Percentiles rank a stretch among this genome's conserved stretches.
These are phyloP conservation scores for Pseudomyrmex gracilis DNA, from an alignment of 1,140 invertebrate species.

Conservation along the genomic window DNA sequence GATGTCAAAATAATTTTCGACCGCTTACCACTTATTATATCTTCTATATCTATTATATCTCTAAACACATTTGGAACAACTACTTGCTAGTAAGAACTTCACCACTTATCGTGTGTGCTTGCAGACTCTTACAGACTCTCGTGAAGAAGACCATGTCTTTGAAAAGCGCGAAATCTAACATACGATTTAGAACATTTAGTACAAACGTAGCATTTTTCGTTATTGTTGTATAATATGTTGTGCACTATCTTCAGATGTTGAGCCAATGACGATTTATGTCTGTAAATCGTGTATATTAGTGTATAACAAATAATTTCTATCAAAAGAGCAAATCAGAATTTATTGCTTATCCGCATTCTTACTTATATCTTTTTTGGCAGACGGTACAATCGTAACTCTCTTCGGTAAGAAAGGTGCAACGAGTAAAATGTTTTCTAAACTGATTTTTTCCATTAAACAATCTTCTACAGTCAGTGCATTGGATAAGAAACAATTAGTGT, in stretches of 20 bases:
- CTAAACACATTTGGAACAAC: too few species aligned
- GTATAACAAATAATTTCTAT: background rate
- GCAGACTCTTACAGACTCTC: background rate
- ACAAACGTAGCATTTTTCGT: slow-evolving; percentile 47
- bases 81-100: too few species aligned
- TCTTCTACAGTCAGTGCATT: slow-evolving; percentile 69
- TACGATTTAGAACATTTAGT: slow-evolving; percentile 56
- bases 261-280: slow-evolving; percentile 70
- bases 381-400: slow-evolving; percentile 63
- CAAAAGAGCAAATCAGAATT: background rate
- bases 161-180: slow-evolving; percentile 59
- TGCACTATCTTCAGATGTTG: slow-evolving; percentile 69
- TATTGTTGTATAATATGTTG: background rate
- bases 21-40: too few species aligned
- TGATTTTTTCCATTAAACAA: slow-evolving; percentile 67
- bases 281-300: slow-evolving; percentile 68
- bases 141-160: slow-evolving; percentile 58
- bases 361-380: slow-evolving; percentile 73
- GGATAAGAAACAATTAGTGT: slow-evolving; percentile 66
- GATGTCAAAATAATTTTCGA: too few species aligned
- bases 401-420: slow-evolving; percentile 47
- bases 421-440: slow-evolving; percentile 69
- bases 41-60: too few species aligned
- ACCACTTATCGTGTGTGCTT: too few species aligned
- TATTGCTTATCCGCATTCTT: slow-evolving; percentile 50